A percentile compares a stretch with the other conserved stretches of the same genome.
These are phyloP conservation scores for Paraescarpia echinospica DNA, from an alignment of 1,140 invertebrate species.

Conservation along the genomic window DNA sequence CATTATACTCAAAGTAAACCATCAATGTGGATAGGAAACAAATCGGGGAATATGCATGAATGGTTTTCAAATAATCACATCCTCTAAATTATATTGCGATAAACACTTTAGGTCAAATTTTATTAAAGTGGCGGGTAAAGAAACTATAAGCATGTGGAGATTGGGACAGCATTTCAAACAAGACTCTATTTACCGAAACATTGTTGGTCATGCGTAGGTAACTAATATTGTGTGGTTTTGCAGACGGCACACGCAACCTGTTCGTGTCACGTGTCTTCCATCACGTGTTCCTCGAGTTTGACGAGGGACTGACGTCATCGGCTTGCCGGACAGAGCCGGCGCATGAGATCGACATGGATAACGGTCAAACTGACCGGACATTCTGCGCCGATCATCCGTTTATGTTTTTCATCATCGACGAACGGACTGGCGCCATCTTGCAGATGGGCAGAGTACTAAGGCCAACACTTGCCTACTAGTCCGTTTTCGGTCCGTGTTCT, in stretches of 20 bases:
- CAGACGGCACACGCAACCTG: constrained; percentile 25
- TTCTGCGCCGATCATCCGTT: constrained; percentile 76
- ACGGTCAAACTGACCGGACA: constrained; percentile 8
- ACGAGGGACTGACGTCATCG: constrained; percentile 25
- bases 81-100: too few species aligned
- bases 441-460: constrained; percentile 45
- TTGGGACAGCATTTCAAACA: neutral
- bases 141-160: too few species aligned
- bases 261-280: constrained; percentile 29
- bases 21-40: too few species aligned
- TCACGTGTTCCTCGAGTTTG: constrained; percentile 28
- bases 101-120: too few species aligned
- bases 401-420: constrained; percentile 74
- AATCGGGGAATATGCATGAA: too few species aligned
- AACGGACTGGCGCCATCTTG: constrained; percentile 40
- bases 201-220: neutral
- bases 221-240: neutral
- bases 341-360: neutral
- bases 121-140: too few species aligned
- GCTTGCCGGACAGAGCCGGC: neutral
- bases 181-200: neutral
- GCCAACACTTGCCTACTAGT: constrained; percentile 20
- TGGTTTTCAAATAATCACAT: too few species aligned
- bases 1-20: neutral
- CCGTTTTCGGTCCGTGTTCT: neutral